These are phyloP conservation scores for Microtus ochrogaster DNA, from an alignment of 2,113 vertebrate species.

Conservation along the genomic window DNA sequence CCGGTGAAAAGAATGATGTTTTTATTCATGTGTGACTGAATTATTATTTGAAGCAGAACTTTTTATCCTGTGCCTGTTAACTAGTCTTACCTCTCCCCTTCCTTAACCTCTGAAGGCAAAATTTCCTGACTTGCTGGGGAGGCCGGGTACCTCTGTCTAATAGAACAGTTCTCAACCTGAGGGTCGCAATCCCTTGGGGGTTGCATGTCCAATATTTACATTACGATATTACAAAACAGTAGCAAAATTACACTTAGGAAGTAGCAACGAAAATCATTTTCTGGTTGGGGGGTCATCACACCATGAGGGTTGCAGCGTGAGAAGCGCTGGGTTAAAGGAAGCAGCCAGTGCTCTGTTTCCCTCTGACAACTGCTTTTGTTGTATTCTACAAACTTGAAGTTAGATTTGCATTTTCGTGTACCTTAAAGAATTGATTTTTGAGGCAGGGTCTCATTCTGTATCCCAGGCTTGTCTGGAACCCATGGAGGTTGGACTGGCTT, in stretches of 20 bases:
- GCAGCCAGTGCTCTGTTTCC: neutral
- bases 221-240: too few species aligned
- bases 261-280: neutral
- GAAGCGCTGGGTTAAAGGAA: neutral
- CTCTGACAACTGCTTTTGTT: neutral
- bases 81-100: slow-evolving; percentile 4
- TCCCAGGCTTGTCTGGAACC: too few species aligned
- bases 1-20: neutral
- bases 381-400: neutral
- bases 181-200: neutral
- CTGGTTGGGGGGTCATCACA: neutral
- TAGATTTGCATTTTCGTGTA: slow-evolving; percentile 41
- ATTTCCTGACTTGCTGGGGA: slow-evolving; percentile 18
- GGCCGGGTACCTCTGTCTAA: neutral
- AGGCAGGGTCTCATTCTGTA: too few species aligned
- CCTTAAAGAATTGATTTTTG: too few species aligned
- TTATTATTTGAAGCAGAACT: neutral
- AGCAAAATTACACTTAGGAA: neutral
- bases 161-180: neutral
- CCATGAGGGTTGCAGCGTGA: too few species aligned
- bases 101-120: neutral
- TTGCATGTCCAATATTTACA: neutral
- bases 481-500: too few species aligned
- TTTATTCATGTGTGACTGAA: neutral
- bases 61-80: neutral